A percentile compares a stretch with the other conserved stretches of the same genome.
phyloP scores from a whole-genome alignment of 2,797 vertebrate species.

The Macropus fuliginosus region DNA sequence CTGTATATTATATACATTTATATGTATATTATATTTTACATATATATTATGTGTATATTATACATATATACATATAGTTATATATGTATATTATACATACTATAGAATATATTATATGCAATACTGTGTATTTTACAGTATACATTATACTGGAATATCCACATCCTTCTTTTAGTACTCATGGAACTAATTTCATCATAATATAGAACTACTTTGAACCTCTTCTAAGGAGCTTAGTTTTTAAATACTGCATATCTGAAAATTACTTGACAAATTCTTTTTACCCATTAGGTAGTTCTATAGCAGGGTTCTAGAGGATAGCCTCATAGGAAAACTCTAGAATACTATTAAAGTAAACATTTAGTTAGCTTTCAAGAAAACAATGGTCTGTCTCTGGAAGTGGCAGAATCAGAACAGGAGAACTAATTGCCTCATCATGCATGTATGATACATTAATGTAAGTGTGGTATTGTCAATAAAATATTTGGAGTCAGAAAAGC shows the following conservation, averaged over 20 bases:
- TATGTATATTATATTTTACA: too few species aligned
- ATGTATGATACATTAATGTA: not conserved
- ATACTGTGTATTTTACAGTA: too few species aligned
- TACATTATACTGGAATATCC: not conserved
- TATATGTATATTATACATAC: too few species aligned
- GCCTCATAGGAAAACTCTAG: not conserved
- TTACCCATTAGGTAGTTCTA: not conserved
- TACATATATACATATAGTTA: too few species aligned
- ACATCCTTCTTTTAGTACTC: not conserved
- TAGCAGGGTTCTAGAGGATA: not conserved
- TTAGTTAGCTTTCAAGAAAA: not conserved
- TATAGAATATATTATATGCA: too few species aligned
- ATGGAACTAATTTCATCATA: not conserved
- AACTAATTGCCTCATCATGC: not conserved
- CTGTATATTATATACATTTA: too few species aligned
- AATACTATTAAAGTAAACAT: constrained; percentile 12
- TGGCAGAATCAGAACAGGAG: not conserved
- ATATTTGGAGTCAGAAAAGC: not conserved
- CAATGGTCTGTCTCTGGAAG: not conserved
- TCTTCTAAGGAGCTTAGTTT: not conserved
- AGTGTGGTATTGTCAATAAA: not conserved
- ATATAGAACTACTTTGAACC: not conserved
- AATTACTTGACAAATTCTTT: not conserved
- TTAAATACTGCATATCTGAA: not conserved
- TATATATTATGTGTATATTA: too few species aligned